Percentiles rank a stretch among this genome's conserved stretches.
Evolutionary conservation across 2,797 vertebrate species (phyloP).

Genomic region (Bovichtus diacanthus): DNA sequence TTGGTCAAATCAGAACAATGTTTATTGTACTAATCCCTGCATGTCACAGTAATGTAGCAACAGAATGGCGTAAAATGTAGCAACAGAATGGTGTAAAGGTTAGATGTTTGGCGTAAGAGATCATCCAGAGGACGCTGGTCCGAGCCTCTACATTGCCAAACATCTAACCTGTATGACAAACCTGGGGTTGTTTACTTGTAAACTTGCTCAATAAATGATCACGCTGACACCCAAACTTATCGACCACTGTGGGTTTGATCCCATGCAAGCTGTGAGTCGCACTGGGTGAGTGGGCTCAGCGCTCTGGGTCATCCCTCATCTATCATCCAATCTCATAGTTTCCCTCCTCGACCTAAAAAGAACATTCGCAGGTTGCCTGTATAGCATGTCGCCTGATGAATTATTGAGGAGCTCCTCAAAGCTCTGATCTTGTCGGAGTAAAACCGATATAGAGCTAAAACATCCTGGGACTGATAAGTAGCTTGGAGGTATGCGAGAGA

Average conservation of each 20-base stretch:
- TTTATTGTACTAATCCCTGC: not conserved
- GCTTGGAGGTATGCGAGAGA: conserved; percentile 43
- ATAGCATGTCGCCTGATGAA: conserved; percentile 58
- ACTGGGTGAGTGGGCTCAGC: not conserved
- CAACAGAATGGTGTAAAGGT: no score
- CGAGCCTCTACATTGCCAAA: not conserved
- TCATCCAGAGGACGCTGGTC: not conserved
- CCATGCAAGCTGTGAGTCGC: conserved; percentile 2
- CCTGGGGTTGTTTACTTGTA: conserved; percentile 21
- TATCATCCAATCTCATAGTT: conserved; percentile 47
- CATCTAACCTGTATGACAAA: conserved; percentile 8
- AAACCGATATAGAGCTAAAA: conserved; percentile 56
- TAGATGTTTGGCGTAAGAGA: not conserved
- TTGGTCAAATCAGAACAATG: not conserved
- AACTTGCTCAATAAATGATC: conserved; percentile 47
- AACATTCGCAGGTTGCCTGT: conserved; percentile 59
- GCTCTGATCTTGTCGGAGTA: conserved; percentile 71
- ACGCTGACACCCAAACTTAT: conserved; percentile 37
- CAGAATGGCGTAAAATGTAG: no score
- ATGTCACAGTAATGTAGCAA: no score
- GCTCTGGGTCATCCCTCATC: conserved; percentile 48
- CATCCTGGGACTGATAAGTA: conserved; percentile 67
- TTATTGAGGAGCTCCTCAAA: conserved; percentile 70
- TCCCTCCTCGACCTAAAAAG: conserved; percentile 43
- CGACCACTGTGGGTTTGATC: conserved; percentile 24